A percentile compares a stretch with the other conserved stretches of the same genome.
Conservation (phyloP, 2,113 vertebrate genomes). For the Carassius carassius region DNA sequence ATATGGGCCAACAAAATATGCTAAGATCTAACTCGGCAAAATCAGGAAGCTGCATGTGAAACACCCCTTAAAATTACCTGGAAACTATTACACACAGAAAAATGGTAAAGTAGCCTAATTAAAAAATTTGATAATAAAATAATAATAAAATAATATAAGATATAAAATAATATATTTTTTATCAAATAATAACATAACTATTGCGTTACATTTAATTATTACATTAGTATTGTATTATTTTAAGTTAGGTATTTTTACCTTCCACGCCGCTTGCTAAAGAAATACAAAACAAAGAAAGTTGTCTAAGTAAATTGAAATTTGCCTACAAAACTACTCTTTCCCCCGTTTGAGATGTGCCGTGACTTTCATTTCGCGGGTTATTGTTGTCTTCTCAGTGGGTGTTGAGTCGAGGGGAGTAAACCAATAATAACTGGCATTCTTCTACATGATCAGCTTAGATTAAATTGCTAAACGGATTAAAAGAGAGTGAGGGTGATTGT, state of each 20-base stretch:
- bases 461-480: constrained; percentile 75
- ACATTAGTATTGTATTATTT: not conserved
- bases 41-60: no score
- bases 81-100: not conserved
- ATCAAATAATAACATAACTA: no score
- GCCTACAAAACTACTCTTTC: not conserved
- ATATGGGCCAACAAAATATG: no score
- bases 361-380: not conserved
- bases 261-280: not conserved
- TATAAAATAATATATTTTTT: no score
- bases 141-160: no score
- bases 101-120: no score
- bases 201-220: no score
- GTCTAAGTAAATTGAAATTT: not conserved
- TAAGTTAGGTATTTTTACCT: not conserved
- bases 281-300: not conserved
- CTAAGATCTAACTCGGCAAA: no score
- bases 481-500: constrained; percentile 66
- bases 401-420: constrained; percentile 30
- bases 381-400: constrained; percentile 26
- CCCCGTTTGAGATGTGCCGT: not conserved
- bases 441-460: constrained; percentile 65
- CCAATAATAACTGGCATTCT: constrained; percentile 67
- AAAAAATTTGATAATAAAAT: no score
- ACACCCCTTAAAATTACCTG: not conserved